Base-by-base conservation (phyloP, 2,888 invertebrate genomes). In the Parnassius orleans region DNA sequence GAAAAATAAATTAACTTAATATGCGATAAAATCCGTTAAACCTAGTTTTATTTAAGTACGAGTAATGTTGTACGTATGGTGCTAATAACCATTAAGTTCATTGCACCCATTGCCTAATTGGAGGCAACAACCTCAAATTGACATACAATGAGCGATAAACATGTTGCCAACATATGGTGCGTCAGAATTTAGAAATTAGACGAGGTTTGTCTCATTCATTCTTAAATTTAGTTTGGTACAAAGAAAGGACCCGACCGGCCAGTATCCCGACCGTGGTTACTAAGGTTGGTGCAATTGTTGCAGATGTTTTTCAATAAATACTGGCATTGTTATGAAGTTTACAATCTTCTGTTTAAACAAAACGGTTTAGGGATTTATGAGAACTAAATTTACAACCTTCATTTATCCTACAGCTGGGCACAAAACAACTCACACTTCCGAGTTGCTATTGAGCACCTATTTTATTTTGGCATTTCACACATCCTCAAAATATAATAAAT, bases 61-160 rank as follows among this genome's bases (percentile, higher is more conserved):
- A 33, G 33, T 33, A 5, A 3, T 43, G 43, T 10, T 11, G 11
- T 43, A 43, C 47, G 48, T 50, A 15, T 50, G 42, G 48, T 57
- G 15, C 19, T 43, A 47, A 47, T 55, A 47, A 46, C n/a, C n/a
- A 48, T 10, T 9, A 50, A 62, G 58, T 54, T 54, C 54, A 42
- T 44, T 63, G 63, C 50, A 9, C 41, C 42, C 14, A 19, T 59
- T 44, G 42, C 41, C 48, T 51, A 55, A 24, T 54, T n/a, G 42
- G 43, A 50, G 58, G 59, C 51, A 58, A 62, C 54, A 63, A 59
- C 58, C 55, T 63, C 53, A 43, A 63, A 64, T 60, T 63, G 63
- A 52, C 60, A 65, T 55, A 59, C 63, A 61, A 63, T 53, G 47
- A 63, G 44, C 58, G 56, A 44, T 66, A 65, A 66, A 65, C 66